These are phyloP conservation scores for Tortricodes alternella DNA, from an alignment of 2,888 invertebrate species.

Conservation along the genomic window DNA sequence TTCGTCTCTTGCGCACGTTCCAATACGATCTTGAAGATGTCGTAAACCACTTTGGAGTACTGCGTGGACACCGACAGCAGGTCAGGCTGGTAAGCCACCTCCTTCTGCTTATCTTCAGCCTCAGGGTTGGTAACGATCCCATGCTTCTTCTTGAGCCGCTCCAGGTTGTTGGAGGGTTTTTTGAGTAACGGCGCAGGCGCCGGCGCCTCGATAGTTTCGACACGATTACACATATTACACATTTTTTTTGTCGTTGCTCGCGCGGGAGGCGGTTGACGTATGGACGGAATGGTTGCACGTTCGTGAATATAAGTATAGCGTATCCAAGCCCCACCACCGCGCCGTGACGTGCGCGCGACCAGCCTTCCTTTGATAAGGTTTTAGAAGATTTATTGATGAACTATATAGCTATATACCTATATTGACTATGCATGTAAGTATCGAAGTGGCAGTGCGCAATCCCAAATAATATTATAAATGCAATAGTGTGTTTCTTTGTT, in stretches of 20 bases:
- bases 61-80: slow-evolving; percentile 76
- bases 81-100: slow-evolving; percentile 72
- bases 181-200: slow-evolving; percentile 43
- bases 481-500: too few relatives aligned
- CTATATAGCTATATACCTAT: not conserved
- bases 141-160: slow-evolving; percentile 73
- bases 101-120: slow-evolving; percentile 60
- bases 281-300: slow-evolving; percentile 40
- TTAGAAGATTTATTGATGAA: slow-evolving; percentile 10
- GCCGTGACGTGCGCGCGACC: slow-evolving; percentile 41
- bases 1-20: slow-evolving; percentile 69
- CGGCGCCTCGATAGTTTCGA: slow-evolving; percentile 46
- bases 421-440: too few relatives aligned
- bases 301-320: slow-evolving; percentile 66
- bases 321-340: slow-evolving; percentile 57
- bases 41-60: slow-evolving; percentile 66
- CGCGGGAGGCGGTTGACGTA: slow-evolving; percentile 39
- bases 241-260: slow-evolving; percentile 40
- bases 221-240: slow-evolving; percentile 76
- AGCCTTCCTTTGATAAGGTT: slow-evolving; percentile 37
- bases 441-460: too few relatives aligned
- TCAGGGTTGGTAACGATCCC: slow-evolving; percentile 67
- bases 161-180: slow-evolving; percentile 49
- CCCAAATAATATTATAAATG: too few relatives aligned
- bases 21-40: slow-evolving; percentile 59